A percentile compares a stretch with the other conserved stretches of the same genome.
phyloP scores from a whole-genome alignment of 2,797 vertebrate genomes.

The Eurystomus glaucurus region DNA sequence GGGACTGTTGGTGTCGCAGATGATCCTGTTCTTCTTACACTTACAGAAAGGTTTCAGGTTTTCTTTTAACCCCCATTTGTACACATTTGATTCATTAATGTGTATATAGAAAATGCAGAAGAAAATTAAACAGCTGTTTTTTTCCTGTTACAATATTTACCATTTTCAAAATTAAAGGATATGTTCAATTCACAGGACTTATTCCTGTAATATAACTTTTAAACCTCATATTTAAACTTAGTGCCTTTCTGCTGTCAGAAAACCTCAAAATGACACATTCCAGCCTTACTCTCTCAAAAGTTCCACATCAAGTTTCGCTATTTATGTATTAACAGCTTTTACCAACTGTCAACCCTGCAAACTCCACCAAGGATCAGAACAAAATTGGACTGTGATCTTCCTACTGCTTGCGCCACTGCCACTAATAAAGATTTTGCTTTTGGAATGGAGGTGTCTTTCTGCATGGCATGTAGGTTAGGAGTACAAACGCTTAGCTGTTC shows the following conservation, averaged over 20 bases:
- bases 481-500: conserved; percentile 42
- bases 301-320: conserved; percentile 27
- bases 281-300: conserved; percentile 5
- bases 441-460: not conserved
- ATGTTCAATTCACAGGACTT: not conserved
- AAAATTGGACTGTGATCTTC: not conserved
- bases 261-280: conserved; percentile 30
- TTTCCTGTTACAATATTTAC: not conserved
- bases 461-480: not conserved
- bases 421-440: not conserved
- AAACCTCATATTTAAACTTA: not conserved
- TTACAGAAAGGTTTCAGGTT: not conserved
- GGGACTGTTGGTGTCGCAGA: not conserved
- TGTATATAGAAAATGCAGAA: not conserved
- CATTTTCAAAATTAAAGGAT: not conserved
- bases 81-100: not conserved
- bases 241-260: conserved; percentile 20
- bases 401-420: not conserved
- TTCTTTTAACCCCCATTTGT: not conserved
- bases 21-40: not conserved
- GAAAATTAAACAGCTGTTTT: not conserved
- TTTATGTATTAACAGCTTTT: conserved; percentile 27
- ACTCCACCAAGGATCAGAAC: not conserved
- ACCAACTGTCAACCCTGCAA: conserved; percentile 19
- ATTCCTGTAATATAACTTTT: not conserved